Conservation (phyloP, 2,113 vertebrate species). For the Tachysurus fulvidraco region DNA sequence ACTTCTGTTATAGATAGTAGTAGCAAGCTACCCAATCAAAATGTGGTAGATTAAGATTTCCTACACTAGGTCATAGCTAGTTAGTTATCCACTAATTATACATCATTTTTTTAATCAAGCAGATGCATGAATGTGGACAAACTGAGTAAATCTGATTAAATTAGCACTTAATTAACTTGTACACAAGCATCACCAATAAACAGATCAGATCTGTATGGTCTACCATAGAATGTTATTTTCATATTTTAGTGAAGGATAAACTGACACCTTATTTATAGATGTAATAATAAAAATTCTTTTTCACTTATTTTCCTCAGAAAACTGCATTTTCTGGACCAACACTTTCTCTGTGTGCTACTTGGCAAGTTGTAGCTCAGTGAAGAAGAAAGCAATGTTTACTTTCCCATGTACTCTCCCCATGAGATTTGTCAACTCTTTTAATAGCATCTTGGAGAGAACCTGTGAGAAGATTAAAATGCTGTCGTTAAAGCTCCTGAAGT, state of each 20-base stretch:
- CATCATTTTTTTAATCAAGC: neutral
- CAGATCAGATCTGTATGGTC: too few species aligned
- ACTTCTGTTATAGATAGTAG: too few species aligned
- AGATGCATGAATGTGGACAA: neutral
- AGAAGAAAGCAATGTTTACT: slow-evolving; percentile 4
- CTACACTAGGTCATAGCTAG: too few species aligned
- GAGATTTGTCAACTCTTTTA: slow-evolving; percentile 50
- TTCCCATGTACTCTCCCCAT: slow-evolving; percentile 7
- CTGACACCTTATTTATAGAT: neutral
- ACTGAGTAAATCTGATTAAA: neutral
- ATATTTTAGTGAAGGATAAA: neutral
- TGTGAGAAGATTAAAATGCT: slow-evolving; percentile 78
- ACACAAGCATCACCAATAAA: neutral
- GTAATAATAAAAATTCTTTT: neutral
- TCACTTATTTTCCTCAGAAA: neutral
- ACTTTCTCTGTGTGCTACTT: neutral
- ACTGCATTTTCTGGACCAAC: neutral
- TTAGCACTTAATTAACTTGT: neutral
- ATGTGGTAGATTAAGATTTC: too few species aligned
- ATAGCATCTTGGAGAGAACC: slow-evolving; percentile 60
- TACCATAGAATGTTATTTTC: neutral
- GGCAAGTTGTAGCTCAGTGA: neutral
- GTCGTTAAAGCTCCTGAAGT: slow-evolving; percentile 78
- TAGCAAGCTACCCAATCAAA: too few species aligned
- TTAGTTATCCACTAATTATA: neutral